These are phyloP conservation scores for Sesia bembeciformis DNA, from an alignment of 2,888 invertebrate genomes.

Conservation along the genomic window DNA sequence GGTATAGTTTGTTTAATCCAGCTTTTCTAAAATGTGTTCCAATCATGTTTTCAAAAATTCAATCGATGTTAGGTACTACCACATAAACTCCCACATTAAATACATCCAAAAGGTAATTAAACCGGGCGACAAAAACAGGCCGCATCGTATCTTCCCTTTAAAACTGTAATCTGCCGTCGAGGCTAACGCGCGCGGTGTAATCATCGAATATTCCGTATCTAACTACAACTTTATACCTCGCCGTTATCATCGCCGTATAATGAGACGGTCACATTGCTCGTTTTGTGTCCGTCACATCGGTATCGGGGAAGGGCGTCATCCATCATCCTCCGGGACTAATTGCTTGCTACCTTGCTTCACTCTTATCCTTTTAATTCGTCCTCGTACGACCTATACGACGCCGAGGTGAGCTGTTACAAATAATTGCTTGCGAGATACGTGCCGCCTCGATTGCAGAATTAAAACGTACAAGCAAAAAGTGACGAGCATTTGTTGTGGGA, in stretches of 20 bases:
- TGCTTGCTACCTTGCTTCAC: conserved; percentile 68
- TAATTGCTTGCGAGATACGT: conserved; percentile 55
- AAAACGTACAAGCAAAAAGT: conserved; percentile 38
- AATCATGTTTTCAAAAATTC: no score
- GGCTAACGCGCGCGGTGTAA: conserved; percentile 31
- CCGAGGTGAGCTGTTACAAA: conserved; percentile 39
- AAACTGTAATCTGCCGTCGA: conserved; percentile 37
- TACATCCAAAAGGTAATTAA: neutral
- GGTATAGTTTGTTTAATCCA: no score
- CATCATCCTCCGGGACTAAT: conserved; percentile 68
- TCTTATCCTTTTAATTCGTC: conserved; percentile 69
- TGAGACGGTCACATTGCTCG: conserved; percentile 54
- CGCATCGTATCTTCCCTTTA: conserved; percentile 15
- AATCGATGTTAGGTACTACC: no score
- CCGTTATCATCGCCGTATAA: conserved; percentile 69
- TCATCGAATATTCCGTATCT: conserved; percentile 56
- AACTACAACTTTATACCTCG: conserved; percentile 58
- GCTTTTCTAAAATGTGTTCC: no score
- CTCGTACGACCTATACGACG: conserved; percentile 45
- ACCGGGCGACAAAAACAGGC: conserved; percentile 7
- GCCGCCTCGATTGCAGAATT: conserved; percentile 45
- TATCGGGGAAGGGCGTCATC: conserved; percentile 57
- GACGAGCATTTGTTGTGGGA: conserved; percentile 20
- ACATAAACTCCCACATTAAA: no score
- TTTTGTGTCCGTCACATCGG: conserved; percentile 56